These are phyloP conservation scores for Sinopyrophorus schimmeli DNA, from an alignment of 2,888 invertebrate genomes.

Conservation along the genomic window DNA sequence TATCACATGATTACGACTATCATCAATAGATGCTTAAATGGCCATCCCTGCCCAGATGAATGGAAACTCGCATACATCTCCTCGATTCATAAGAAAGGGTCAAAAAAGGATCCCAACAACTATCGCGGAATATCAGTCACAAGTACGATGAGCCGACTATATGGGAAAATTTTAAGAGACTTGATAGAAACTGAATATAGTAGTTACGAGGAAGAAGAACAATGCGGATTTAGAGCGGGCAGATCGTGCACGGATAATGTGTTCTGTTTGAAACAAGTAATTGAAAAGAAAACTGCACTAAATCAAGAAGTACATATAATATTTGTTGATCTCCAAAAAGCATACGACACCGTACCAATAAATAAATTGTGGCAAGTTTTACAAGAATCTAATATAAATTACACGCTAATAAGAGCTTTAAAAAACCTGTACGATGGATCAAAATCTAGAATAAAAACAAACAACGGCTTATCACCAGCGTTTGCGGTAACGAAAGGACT, in stretches of 20 bases:
- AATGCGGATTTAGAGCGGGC: conserved; percentile 3
- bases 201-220: conserved; percentile 2
- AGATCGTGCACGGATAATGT: conserved; percentile 4
- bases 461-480: neutral
- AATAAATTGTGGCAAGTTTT: conserved; percentile 7
- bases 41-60: conserved; percentile 6
- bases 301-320: neutral
- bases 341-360: conserved; percentile 5
- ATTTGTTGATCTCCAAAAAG: conserved; percentile 4
- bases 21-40: conserved; percentile 1
- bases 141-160: conserved; percentile 5
- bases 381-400: neutral
- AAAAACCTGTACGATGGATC: neutral
- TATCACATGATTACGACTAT: conserved; percentile 3
- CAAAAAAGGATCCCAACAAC: conserved; percentile 2
- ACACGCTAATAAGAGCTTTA: neutral
- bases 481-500: neutral
- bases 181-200: neutral
- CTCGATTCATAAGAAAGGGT: conserved; percentile 2
- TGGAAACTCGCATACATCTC: conserved; percentile 4
- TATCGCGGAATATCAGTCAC: conserved; percentile 4
- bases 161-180: conserved; percentile 4
- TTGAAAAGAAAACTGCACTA: neutral
- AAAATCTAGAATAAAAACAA: neutral
- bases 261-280: conserved; percentile 4